A percentile compares a stretch with the other conserved stretches of the same genome.
Evolutionary conservation across 2,113 vertebrate species (phyloP).

Genomic region (Neotoma lepida): DNA sequence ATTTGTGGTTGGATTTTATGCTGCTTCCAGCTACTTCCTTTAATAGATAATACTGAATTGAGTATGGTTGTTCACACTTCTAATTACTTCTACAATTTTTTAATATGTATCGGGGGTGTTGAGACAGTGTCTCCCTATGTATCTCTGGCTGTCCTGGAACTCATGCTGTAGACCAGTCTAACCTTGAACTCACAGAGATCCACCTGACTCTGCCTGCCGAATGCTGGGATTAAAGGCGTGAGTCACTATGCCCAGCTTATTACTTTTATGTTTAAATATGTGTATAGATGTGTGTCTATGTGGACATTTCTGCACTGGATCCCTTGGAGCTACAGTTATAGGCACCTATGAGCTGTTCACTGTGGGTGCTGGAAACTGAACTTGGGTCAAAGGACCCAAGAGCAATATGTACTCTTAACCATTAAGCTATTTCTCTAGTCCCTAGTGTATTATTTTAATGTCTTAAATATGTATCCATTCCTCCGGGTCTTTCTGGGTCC

Average conservation of each 20-base stretch:
- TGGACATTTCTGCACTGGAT: neutral
- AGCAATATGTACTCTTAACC: neutral
- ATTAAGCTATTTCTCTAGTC: neutral
- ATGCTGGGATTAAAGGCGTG: neutral
- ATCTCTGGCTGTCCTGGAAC: neutral
- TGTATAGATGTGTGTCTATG: neutral
- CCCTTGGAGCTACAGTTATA: neutral
- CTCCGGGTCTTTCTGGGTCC: neutral
- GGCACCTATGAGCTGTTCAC: neutral
- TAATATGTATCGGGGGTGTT: neutral
- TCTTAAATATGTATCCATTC: neutral
- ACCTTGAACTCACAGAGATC: neutral
- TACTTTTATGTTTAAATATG: neutral
- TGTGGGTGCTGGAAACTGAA: neutral
- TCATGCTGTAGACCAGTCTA: neutral
- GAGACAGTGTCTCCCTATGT: neutral
- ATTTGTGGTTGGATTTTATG: neutral
- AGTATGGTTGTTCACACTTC: neutral
- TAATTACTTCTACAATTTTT: neutral
- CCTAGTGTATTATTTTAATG: neutral
- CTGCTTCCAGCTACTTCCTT: neutral
- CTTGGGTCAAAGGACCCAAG: neutral
- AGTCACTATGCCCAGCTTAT: neutral
- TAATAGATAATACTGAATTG: neutral
- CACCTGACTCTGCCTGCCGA: neutral